Evolutionary conservation across 1,140 invertebrate species (phyloP), one percentile per base, ranked within the genome.

Genomic region (Eumeta japonica): DNA sequence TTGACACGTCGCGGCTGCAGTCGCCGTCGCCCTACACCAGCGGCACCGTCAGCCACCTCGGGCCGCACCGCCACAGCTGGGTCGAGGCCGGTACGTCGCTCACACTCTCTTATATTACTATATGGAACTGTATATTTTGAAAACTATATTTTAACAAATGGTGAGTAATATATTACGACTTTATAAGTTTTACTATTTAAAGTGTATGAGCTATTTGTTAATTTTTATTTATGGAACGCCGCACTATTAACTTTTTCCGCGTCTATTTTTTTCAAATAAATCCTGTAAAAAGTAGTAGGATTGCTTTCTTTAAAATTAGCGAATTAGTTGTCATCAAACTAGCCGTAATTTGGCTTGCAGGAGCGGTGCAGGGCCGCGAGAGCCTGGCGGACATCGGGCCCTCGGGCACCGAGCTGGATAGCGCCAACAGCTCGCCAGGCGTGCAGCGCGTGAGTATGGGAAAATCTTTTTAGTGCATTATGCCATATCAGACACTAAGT

Each of bases 351-450:
- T n/a, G n/a, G 10, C 14, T 33, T 34, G 7, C 41, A 67, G 66
- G 62, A 1, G 63, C 67, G 3, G 48, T 68, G 1, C 56, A 62
- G 35, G 73, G 73, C 2, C 65, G 82, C 27, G 82, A 79, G 50
- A 85, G 83, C 46, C 64, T 85, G 20, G 78, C 79, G 1, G 90
- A 92, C 61, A 81, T 91, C 35, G 77, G 75, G 12, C 77, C 66
- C 17, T 71, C 65, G 33, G n/a, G n/a, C n/a, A 80, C 82, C 1
- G 91, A 94, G 59, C 77, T 92, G 24, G 92, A 95, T 58, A 94
- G 90, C 67, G 84, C 84, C 2, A 85, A 84, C 37, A 92, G 90
- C 53, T 94, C 92, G 17, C 92, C 92, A 3, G 83, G 84, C 13
- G 79, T 90, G 4, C 80, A 83, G 48, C 83, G 86, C 76, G 90